phyloP scores from a whole-genome alignment of 1,140 invertebrate genomes.

The Proales similis region DNA sequence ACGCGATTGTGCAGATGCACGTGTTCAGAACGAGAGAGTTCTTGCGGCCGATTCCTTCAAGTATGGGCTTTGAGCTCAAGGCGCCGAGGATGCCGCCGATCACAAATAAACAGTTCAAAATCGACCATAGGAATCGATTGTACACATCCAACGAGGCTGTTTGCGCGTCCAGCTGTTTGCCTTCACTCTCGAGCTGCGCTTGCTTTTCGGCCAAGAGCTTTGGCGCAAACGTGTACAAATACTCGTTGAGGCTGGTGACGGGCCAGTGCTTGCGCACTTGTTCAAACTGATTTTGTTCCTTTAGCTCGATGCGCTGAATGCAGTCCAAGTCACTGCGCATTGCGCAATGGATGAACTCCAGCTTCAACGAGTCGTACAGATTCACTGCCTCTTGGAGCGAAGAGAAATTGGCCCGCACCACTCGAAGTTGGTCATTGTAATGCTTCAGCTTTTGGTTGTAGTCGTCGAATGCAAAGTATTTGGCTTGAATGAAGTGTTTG shows the following conservation, averaged over 20 bases:
- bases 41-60: conserved; percentile 19
- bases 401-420: not conserved
- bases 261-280: not conserved
- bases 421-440: not conserved
- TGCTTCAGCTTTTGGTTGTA: not conserved
- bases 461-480: not conserved
- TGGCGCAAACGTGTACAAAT: not conserved
- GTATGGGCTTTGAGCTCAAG: conserved; percentile 5
- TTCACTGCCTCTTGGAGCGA: not conserved
- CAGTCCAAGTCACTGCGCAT: too few relatives aligned
- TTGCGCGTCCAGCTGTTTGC: not conserved
- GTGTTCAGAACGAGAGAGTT: conserved; percentile 7
- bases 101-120: conserved; percentile 26
- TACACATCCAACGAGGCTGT: not conserved
- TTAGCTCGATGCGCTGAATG: too few relatives aligned
- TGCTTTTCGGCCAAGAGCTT: not conserved
- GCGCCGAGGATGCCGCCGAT: conserved; percentile 29
- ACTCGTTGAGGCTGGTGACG: not conserved
- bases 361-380: not conserved
- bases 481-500: conserved; percentile 19
- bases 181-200: too few relatives aligned
- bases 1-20: not conserved
- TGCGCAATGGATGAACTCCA: too few relatives aligned
- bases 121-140: conserved; percentile 5
- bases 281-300: too few relatives aligned